A percentile compares a stretch with the other conserved stretches of the same genome.
Evolutionary conservation across 2,888 invertebrate genomes (phyloP).

Genomic region (Syritta pipiens): DNA sequence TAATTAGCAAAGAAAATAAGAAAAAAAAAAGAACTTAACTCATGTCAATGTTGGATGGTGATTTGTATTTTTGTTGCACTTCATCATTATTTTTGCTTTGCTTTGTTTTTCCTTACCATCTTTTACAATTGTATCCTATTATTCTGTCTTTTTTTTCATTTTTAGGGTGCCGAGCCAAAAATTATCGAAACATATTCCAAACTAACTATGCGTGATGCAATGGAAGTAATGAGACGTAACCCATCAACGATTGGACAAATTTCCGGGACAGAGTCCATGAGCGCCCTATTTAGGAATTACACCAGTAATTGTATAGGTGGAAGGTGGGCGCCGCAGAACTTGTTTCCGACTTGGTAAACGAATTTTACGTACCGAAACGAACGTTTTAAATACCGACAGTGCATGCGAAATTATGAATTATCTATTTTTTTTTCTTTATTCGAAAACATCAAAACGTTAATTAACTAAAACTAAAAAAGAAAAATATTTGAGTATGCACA

Average conservation of each 20-base stretch:
- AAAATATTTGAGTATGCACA: conserved; percentile 5
- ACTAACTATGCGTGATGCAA: conserved; percentile 94
- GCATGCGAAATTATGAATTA: conserved; percentile 64
- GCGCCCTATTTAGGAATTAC: conserved; percentile 93
- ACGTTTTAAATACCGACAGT: conserved; percentile 52
- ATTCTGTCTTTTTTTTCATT: not conserved
- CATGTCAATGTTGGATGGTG: not conserved
- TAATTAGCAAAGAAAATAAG: conserved; percentile 5
- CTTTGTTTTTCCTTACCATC: not conserved
- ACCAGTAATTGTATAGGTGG: conserved; percentile 91
- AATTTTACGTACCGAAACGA: conserved; percentile 78
- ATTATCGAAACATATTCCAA: conserved; percentile 96
- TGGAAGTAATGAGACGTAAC: conserved; percentile 93
- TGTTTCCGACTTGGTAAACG: conserved; percentile 81
- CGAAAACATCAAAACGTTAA: conserved; percentile 38
- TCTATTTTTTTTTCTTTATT: not conserved
- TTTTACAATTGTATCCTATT: not conserved
- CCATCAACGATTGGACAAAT: conserved; percentile 93
- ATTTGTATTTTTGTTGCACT: conserved; percentile 2
- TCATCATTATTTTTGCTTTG: not conserved
- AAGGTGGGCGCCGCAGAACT: conserved; percentile 84
- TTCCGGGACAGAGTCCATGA: conserved; percentile 93
- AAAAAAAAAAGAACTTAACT: too few species aligned
- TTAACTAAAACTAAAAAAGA: conserved; percentile 19
- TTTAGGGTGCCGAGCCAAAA: conserved; percentile 90